Base-by-base conservation (phyloP, 2,797 vertebrate genomes). In the Enteromius unitaeniatus region DNA sequence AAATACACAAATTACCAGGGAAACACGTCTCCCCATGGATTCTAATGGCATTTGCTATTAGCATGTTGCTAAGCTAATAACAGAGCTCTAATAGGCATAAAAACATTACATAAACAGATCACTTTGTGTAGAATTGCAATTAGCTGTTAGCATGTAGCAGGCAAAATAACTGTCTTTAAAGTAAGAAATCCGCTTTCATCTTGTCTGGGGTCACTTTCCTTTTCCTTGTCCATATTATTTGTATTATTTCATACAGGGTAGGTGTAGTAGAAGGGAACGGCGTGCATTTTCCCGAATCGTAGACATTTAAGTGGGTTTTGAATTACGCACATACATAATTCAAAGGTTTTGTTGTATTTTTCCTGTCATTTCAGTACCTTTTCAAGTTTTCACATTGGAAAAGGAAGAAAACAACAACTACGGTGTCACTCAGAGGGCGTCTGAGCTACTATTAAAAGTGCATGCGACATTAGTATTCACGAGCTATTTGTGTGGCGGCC, bases 401-500 rank as follows among this genome's bases (percentile, higher is more conserved):
- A 11, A 4, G 26, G 14, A 34, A 68, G 14, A 58, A 62, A 64
- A 26, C 21, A 64, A 31, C 11, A 21, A 58, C 70, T 49, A 3
- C 8, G 58, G 31, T 82, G 58, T 75, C 60, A 67, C 62, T 75
- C 58, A 37, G 72, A 75, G 72, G 42, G 40, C 6, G 7, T 13
- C 6, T 49, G 21, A 37, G 21, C 45, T 76, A 51, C 31, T 82
- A 19, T 53, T 75, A 60, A 64, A 28, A 51, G 70, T 74, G 58
- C 8, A 26, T 17, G 10, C 9, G 31, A 23, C 60, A 75, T 75
- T 67, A 82, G 72, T 51, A 82, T 82, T 86, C 67, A 82, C 21
- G 11, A 70, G 81, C 77, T 65, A 67, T 82, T 82, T 76, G 60
- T 76, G 81, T 76, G 47, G 60, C 7, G 23, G n/a, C 72, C 72